Evolutionary conservation across 2,888 invertebrate species (phyloP).

Genomic region (Nowickia ferox): DNA sequence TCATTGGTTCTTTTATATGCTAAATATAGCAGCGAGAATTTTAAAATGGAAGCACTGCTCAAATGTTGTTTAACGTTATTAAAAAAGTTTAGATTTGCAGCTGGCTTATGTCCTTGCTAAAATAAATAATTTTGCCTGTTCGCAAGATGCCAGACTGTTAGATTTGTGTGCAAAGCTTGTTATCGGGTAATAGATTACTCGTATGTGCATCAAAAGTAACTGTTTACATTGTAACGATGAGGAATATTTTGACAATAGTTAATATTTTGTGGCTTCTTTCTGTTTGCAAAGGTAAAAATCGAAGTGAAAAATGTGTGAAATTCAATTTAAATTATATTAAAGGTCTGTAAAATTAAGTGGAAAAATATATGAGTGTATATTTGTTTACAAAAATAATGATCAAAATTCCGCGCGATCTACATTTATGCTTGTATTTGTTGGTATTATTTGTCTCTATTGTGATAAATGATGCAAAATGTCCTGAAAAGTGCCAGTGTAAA

Average conservation of each 20-base stretch:
- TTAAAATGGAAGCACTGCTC: no score
- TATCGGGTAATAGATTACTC: slow-evolving; percentile 5
- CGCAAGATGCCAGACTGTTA: slow-evolving; percentile 5
- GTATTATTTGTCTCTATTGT: slow-evolving; percentile 25
- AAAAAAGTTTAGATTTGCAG: no score
- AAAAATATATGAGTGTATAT: background rate
- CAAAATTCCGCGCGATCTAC: slow-evolving; percentile 14
- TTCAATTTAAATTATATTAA: slow-evolving; percentile 29
- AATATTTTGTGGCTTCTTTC: slow-evolving; percentile 59
- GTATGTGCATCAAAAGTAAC: slow-evolving; percentile 32
- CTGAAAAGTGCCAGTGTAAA: slow-evolving; percentile 70
- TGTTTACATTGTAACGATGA: slow-evolving; percentile 70
- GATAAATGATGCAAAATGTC: slow-evolving; percentile 63
- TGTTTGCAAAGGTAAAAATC: slow-evolving; percentile 2
- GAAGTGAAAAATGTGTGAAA: slow-evolving; percentile 45
- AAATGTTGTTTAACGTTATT: no score
- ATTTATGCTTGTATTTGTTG: slow-evolving; percentile 42
- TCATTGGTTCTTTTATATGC: no score
- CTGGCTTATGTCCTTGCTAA: no score
- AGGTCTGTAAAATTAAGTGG: background rate
- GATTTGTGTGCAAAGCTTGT: background rate
- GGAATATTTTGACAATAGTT: slow-evolving; percentile 51
- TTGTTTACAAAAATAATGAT: slow-evolving; percentile 38
- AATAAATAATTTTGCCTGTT: no score
- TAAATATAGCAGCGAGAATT: no score